Evolutionary conservation across 92 coral and sea anemone genomes (phyloP), one percentile per base, ranked within the genome.

Genomic region (Meandrina meandrites): DNA sequence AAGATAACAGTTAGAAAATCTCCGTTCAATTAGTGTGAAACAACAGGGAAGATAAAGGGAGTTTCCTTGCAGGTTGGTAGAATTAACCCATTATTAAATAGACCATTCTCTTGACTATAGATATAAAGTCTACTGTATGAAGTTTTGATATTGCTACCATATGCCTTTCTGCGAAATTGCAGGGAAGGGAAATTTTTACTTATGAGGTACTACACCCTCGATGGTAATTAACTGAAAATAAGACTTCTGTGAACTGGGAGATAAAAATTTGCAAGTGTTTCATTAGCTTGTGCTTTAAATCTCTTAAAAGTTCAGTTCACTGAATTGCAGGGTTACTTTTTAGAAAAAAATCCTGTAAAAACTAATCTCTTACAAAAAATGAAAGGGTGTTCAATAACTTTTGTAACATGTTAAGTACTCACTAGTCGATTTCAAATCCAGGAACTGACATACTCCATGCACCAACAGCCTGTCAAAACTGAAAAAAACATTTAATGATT

Each of bases 361-460:
- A 64, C 35, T 13, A 66, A 66, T 66, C 35, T 18, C 35, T 27
- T 66, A 17, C 32, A 27, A 27, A 27, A 66, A 9, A 19, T 62
- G 64, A 24, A 24, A 62, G 69, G 69, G 27, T 22, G 1, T 21
- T 60, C 45, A 6, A 8, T 27, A 22, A 24, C 13, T 0, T 0
- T 24, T 27, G 67, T n/a, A 34, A 14, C 78, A 73, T 22, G 32
- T 14, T 32, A 12, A 34, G 0, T 31, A 93, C 99, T 92, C 85
- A 97, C 99, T 97, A 35, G 76, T 83, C 54, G 96, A 97, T 62
- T 87, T 76, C 64, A 97, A 86, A 86, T 88, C 94, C 78, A 97
- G 93, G 89, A 95, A 97, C 89, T 97, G 99, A 50, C 99, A 95
- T 27, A 97, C 82, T 1, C 96, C 99, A 82, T 95, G 98, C 42